Evolutionary conservation across 2,888 invertebrate species (phyloP), one percentile per base, ranked within the genome.

Genomic region (Physocephala rufipes): DNA sequence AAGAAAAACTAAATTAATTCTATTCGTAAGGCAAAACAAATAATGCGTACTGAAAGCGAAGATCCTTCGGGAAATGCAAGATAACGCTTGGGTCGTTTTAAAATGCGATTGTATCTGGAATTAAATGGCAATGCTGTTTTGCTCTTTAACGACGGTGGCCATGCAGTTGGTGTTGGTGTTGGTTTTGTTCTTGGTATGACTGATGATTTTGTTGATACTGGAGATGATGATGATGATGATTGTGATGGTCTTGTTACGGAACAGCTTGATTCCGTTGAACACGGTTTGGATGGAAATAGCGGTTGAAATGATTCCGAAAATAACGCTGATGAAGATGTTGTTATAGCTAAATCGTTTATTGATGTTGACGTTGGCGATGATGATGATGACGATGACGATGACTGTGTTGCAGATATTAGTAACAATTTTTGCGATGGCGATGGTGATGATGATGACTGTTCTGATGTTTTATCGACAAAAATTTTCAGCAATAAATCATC

Each of bases 61-160:
- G 89, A 87, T 71, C 89, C 89, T 79, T 89, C 89, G 24, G 89
- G 89, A 81, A 89, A 89, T 73, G 88, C 87, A 71, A 89, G 85
- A 82, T 88, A 89, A 62, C 84, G 85, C 68, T 78, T 85, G 36
- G 79, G 76, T 58, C 84, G 80, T 61, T 78, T 78, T 72, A 84
- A 76, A 59, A 75, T 70, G 67, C 73, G 78, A 66, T 69, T 72
- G 71, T 71, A 68, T 71, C 71, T 74, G 73, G 26, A 28, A 16
- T 62, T 51, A 2, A 58, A 66, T 15, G 70, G 71, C 30, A 74
- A 66, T 59, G 70, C 28, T 58, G 45, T 26, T 68, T 62, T 28
- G 30, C 36, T 9, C 53, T 24, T n/a, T 36, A 28, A 47, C 15
- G 43, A 9, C 9, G 36, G 4, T 16, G 55, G 15, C 24, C 45